These are phyloP conservation scores for Rallus crepitans DNA, from an alignment of 2,797 vertebrate species.

Conservation along the genomic window DNA sequence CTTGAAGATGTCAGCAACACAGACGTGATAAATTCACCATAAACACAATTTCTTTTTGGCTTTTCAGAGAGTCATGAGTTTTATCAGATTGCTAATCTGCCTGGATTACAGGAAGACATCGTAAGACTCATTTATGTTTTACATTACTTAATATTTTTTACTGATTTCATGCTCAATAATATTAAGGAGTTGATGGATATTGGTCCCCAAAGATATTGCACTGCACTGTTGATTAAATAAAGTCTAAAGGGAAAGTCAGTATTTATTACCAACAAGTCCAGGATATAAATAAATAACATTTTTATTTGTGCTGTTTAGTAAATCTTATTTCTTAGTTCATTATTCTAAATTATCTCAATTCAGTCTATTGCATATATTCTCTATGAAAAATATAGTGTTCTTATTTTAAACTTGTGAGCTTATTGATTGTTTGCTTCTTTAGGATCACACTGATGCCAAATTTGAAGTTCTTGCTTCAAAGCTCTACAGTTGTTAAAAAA, in stretches of 20 bases:
- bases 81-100: not conserved
- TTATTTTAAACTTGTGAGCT: not conserved
- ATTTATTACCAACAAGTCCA: not conserved
- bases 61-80: not conserved
- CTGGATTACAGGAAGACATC: not conserved
- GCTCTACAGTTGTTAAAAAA: not conserved
- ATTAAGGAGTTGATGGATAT: not conserved
- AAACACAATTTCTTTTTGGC: not conserved
- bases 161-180: not conserved
- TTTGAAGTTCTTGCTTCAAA: not conserved
- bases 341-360: not conserved
- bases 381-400: fast-evolving
- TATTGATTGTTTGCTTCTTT: not conserved
- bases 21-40: not conserved
- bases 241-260: not conserved
- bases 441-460: not conserved
- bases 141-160: not conserved
- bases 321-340: not conserved
- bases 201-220: not conserved
- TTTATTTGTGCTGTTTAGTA: not conserved
- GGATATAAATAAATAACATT: not conserved
- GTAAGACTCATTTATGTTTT: not conserved
- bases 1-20: not conserved
- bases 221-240: not conserved
- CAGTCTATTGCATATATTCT: not conserved